Percentiles rank a stretch among this genome's conserved stretches.
phyloP scores from a whole-genome alignment of 1,140 invertebrate genomes.

The Macrostomum lignano region DNA sequence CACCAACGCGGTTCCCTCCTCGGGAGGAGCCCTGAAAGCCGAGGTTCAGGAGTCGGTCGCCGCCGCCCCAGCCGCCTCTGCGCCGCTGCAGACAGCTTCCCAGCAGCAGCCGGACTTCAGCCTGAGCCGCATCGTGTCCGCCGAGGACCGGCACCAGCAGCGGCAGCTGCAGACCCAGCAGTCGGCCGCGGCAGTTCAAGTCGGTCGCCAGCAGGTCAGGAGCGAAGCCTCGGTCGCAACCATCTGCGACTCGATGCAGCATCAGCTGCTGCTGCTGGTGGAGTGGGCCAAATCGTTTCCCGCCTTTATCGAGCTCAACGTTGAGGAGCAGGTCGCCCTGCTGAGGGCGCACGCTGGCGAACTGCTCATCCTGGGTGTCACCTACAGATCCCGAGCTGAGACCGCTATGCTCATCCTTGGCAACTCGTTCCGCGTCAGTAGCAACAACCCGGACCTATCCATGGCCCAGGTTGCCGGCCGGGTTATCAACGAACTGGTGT shows the following conservation, averaged over 20 bases:
- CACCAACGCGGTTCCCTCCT: no score
- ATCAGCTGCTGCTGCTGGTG: constrained; percentile 71
- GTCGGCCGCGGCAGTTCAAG: no score
- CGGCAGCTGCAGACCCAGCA: no score
- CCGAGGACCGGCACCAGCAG: no score
- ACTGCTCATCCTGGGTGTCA: constrained; percentile 63
- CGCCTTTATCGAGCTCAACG: constrained; percentile 61
- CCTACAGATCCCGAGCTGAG: constrained; percentile 57
- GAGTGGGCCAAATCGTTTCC: constrained; percentile 97
- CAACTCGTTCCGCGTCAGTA: constrained; percentile 61
- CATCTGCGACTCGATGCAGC: constrained; percentile 86
- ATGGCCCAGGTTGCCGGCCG: constrained; percentile 30
- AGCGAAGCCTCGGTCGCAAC: constrained; percentile 59
- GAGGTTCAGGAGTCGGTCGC: background rate
- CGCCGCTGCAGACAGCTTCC: no score
- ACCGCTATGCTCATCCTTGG: constrained; percentile 62
- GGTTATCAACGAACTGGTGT: constrained; percentile 74
- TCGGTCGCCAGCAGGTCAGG: no score
- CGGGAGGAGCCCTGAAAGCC: background rate
- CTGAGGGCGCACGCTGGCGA: constrained; percentile 76
- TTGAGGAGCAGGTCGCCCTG: constrained; percentile 72
- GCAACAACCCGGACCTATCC: constrained; percentile 16
- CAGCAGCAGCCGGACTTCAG: no score
- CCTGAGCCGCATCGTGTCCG: no score
- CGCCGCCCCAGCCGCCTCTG: background rate